Evolutionary conservation across 2,888 invertebrate species (phyloP).

Genomic region (Sclerodermus sp.): DNA sequence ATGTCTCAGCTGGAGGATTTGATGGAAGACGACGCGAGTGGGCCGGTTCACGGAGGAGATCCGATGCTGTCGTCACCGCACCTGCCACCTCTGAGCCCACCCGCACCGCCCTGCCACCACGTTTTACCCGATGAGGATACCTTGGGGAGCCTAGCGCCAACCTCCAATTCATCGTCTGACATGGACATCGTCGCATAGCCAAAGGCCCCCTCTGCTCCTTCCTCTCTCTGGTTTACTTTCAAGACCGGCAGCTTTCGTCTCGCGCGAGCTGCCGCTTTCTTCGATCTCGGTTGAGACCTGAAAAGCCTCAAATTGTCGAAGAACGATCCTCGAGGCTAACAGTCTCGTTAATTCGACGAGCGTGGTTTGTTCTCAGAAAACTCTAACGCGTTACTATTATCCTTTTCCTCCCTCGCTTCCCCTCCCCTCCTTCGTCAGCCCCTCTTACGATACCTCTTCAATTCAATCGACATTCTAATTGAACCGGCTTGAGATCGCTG

Average conservation of each 20-base stretch:
- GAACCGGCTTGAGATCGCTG: no score
- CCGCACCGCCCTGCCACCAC: conserved; percentile 49
- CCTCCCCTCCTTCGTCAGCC: no score
- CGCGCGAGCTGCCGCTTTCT: conserved; percentile 4
- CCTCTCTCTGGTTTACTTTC: conserved; percentile 3
- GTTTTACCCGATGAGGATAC: conserved; percentile 53
- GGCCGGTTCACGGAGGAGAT: conserved; percentile 65
- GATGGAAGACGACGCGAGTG: conserved; percentile 69
- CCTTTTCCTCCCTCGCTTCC: no score
- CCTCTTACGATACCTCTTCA: no score
- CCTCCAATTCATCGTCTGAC: conserved; percentile 53
- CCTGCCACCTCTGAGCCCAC: conserved; percentile 56
- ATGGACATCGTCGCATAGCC: conserved; percentile 56
- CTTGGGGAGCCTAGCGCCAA: conserved; percentile 48
- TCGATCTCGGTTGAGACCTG: not conserved
- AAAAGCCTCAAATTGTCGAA: no score
- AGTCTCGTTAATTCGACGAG: no score
- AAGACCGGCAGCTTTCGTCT: conserved; percentile 2
- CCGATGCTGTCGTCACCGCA: conserved; percentile 66
- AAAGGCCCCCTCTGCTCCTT: conserved; percentile 17
- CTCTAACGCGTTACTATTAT: no score
- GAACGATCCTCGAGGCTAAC: no score
- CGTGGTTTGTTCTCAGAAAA: no score
- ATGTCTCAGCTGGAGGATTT: conserved; percentile 69
- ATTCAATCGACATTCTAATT: no score